Evolutionary conservation across 2,888 invertebrate genomes (phyloP), one percentile per base, ranked within the genome.

Genomic region (Hipparchia semele): DNA sequence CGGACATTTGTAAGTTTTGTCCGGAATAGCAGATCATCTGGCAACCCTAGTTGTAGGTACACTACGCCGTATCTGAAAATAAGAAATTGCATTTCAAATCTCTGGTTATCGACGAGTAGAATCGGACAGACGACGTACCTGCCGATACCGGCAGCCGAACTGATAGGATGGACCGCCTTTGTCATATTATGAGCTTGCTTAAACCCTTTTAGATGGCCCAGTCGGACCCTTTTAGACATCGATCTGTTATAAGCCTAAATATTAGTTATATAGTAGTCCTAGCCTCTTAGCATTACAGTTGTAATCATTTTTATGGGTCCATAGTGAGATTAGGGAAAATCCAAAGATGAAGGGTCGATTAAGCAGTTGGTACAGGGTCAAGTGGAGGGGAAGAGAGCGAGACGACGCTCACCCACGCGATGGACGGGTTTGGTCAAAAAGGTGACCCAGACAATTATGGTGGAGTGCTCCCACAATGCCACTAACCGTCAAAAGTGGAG

Each of bases 81-180:
- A 79, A 78, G 79, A 79, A 80, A 80, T 80, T 80, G 79, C 79
- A 80, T 80, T 79, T 79, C 77, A 76, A 78, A 79, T 76, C 77
- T 76, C 51, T 60, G 73, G 75, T 75, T 77, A 79, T 78, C 78
- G 68, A 66, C 72, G 61, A 69, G 51, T 70, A 66, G 75, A 69
- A 75, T 77, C 72, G 73, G 66, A 66, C 65, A 68, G 76, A 79
- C 74, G 71, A 79, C 74, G 71, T 74, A 74, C 76, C 78, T 77
- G 78, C 78, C 75, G 76, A 76, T 74, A 73, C 61, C 75, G 71
- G 49, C 7, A 56, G 39, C 69, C 71, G 8, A 76, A 61, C 74
- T 71, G 76, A 73, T 76, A 76, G 39, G 67, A 67, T 45, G 51
- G 69, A 62, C 60, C 61, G 61, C 51, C 10, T 61, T 69, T 69